Conservation (phyloP, 1,140 invertebrate species). For the Heliconius eleuchia region DNA sequence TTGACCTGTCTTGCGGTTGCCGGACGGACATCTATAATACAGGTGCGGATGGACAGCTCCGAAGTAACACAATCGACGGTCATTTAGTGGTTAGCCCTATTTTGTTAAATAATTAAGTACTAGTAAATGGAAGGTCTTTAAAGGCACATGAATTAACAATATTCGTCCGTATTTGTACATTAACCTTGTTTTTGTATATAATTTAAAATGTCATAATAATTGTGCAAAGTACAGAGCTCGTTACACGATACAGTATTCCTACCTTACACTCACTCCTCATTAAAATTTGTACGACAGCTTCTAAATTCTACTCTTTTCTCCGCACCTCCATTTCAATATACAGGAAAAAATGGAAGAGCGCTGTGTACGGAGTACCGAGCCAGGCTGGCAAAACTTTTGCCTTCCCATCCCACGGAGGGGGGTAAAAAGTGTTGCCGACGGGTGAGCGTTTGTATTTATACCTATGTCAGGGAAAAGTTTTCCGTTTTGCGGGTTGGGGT, state of each 20-base stretch:
- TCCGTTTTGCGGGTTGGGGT: constrained; percentile 78
- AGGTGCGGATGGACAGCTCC: constrained; percentile 42
- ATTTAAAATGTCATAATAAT: constrained; percentile 55
- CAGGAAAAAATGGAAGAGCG: constrained; percentile 81
- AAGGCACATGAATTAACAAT: neutral
- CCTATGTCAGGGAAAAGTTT: constrained; percentile 80
- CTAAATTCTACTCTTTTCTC: constrained; percentile 82
- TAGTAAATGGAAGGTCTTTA: constrained; percentile 15
- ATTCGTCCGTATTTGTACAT: neutral
- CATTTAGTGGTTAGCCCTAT: constrained; percentile 15
- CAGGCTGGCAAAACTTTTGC: constrained; percentile 78
- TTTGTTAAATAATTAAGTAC: constrained; percentile 21
- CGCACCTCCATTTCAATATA: constrained; percentile 81
- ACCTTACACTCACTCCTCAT: constrained; percentile 75
- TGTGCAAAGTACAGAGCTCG: constrained; percentile 53
- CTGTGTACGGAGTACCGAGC: constrained; percentile 76
- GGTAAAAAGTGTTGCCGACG: constrained; percentile 80
- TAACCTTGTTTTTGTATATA: neutral
- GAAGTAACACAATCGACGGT: constrained; percentile 45
- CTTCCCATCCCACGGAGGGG: constrained; percentile 65
- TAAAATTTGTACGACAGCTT: constrained; percentile 80
- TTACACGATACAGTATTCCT: constrained; percentile 62
- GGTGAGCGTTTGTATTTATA: constrained; percentile 73
- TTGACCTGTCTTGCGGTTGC: constrained; percentile 52
- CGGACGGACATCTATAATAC: constrained; percentile 62